phyloP scores from a whole-genome alignment of 2,888 invertebrate species.

The Andrena hattorfiana region DNA sequence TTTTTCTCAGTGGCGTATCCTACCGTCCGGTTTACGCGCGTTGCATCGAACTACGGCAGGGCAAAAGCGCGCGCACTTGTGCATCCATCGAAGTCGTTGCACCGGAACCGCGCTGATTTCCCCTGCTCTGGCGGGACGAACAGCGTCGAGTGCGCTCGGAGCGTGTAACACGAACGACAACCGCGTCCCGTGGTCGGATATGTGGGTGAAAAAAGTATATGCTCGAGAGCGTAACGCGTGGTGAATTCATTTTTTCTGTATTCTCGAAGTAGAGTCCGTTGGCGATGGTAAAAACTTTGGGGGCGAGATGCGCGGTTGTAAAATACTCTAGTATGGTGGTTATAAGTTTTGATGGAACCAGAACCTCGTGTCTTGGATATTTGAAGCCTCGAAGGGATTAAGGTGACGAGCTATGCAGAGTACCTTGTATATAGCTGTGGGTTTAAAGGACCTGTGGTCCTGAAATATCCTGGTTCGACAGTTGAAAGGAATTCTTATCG shows the following conservation, averaged over 20 bases:
- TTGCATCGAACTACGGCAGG: not conserved
- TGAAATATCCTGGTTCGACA: not conserved
- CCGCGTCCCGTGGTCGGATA: not conserved
- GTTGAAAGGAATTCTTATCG: not conserved
- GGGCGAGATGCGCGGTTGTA: conserved; percentile 1
- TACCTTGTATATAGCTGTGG: too few relatives aligned
- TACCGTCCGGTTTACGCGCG: conserved; percentile 7
- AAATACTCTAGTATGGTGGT: too few relatives aligned
- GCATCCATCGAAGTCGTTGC: conserved; percentile 48
- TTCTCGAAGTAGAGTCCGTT: not conserved
- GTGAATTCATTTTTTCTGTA: conserved; percentile 19
- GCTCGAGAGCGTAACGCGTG: conserved; percentile 38
- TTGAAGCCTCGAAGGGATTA: too few relatives aligned
- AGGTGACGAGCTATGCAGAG: too few relatives aligned
- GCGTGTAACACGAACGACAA: conserved; percentile 25
- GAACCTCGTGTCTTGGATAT: too few relatives aligned
- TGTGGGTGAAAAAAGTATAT: conserved; percentile 21
- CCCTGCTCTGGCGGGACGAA: conserved; percentile 23
- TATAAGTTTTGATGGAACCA: too few relatives aligned
- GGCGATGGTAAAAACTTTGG: conserved; percentile 5
- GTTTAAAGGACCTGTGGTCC: too few relatives aligned
- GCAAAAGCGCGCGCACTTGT: too few relatives aligned
- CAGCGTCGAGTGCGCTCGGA: conserved; percentile 19
- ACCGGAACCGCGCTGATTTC: conserved; percentile 69
- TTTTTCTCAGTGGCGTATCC: not conserved